phyloP scores from a whole-genome alignment of 1,140 invertebrate genomes.

The Harpegnathos saltator region DNA sequence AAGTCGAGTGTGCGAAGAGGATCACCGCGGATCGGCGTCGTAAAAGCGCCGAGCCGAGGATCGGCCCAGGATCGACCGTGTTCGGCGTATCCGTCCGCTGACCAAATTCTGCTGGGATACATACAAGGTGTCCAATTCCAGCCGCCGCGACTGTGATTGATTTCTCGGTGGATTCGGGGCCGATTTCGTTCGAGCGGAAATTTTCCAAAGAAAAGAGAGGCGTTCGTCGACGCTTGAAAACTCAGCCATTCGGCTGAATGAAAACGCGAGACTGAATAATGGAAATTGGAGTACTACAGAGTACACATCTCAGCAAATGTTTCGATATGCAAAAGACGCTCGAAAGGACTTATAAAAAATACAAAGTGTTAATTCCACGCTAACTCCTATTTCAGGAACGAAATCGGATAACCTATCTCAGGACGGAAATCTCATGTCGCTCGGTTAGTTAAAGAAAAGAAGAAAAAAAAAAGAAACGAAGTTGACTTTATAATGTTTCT shows the following conservation, averaged over 20 bases:
- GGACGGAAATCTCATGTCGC: not conserved
- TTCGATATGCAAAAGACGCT: not conserved
- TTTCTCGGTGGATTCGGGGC: slow-evolving; percentile 44
- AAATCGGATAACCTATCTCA: not conserved
- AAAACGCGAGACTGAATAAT: slow-evolving; percentile 5
- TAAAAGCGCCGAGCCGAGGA: slow-evolving; percentile 44
- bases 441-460: no score
- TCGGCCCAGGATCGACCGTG: slow-evolving; percentile 36
- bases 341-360: not conserved
- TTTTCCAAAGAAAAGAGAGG: not conserved
- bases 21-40: slow-evolving; percentile 49
- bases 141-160: slow-evolving; percentile 48
- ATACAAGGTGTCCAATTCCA: slow-evolving; percentile 57
- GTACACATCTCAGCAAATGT: not conserved
- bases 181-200: slow-evolving; percentile 30
- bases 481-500: no score
- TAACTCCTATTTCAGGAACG: not conserved
- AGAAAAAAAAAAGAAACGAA: no score
- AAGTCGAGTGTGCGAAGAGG: slow-evolving; percentile 39
- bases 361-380: not conserved
- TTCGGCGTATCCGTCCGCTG: slow-evolving; percentile 8
- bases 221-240: slow-evolving; percentile 16
- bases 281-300: not conserved
- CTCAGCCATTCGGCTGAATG: not conserved
- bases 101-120: slow-evolving; percentile 37